Percentiles rank a stretch among this genome's conserved stretches.
Evolutionary conservation across 1,140 invertebrate genomes (phyloP).

Genomic region (Musca domestica): DNA sequence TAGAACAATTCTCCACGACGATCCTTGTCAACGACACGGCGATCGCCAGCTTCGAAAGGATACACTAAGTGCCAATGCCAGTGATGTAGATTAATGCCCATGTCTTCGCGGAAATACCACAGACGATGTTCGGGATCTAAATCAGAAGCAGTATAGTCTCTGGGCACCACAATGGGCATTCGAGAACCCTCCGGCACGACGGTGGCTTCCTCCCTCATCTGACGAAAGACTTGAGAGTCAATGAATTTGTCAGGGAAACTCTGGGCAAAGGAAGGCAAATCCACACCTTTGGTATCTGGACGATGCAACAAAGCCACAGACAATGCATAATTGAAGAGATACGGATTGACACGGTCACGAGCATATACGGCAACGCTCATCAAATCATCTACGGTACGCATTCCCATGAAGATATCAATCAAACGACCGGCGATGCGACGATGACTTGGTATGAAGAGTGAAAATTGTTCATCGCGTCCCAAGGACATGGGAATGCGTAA

Average conservation of each 20-base stretch:
- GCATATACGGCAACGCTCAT: slow-evolving; percentile 68
- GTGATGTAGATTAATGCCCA: too few species aligned
- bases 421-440: slow-evolving; percentile 65
- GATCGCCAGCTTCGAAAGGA: too few species aligned
- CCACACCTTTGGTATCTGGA: slow-evolving; percentile 69
- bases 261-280: slow-evolving; percentile 68
- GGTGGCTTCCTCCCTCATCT: slow-evolving; percentile 67
- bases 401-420: slow-evolving; percentile 71
- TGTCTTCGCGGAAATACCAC: slow-evolving; percentile 70
- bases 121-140: slow-evolving; percentile 70
- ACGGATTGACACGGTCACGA: slow-evolving; percentile 72
- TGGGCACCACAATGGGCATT: slow-evolving; percentile 67
- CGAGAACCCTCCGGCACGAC: slow-evolving; percentile 64
- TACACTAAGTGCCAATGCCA: too few species aligned
- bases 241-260: slow-evolving; percentile 77
- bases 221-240: slow-evolving; percentile 67
- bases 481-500: slow-evolving; percentile 65
- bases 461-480: slow-evolving; percentile 68
- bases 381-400: slow-evolving; percentile 70
- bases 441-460: slow-evolving; percentile 72
- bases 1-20: too few species aligned
- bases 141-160: slow-evolving; percentile 70
- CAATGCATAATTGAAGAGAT: slow-evolving; percentile 74
- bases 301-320: slow-evolving; percentile 75
- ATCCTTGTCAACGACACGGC: too few species aligned